These are phyloP conservation scores for Copidosoma aretas DNA, from an alignment of 2,888 invertebrate genomes.

Conservation along the genomic window DNA sequence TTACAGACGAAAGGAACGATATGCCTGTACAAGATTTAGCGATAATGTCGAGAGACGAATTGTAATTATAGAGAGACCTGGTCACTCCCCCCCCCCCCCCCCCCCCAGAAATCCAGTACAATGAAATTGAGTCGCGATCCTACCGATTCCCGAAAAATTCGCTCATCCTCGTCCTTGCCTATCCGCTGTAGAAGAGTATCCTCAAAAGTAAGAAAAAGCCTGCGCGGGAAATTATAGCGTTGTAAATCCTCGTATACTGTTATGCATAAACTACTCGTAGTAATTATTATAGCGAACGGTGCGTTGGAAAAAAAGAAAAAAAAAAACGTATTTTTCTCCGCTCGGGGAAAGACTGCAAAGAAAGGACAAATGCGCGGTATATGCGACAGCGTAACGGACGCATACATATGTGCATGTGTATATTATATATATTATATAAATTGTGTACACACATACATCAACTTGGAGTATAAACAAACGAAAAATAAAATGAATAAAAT, in stretches of 20 bases:
- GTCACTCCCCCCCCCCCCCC: conserved; percentile 14
- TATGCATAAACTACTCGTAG: conserved; percentile 63
- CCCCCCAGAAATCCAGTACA: no score
- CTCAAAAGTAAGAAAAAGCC: conserved; percentile 45
- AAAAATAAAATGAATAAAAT: conserved; percentile 6
- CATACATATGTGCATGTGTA: conserved; percentile 30
- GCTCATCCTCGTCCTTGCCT: conserved; percentile 21
- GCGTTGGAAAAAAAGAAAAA: no score
- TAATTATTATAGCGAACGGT: conserved; percentile 62
- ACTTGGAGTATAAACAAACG: conserved; percentile 34
- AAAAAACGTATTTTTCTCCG: no score
- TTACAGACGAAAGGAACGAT: conserved; percentile 3
- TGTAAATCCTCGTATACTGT: conserved; percentile 60
- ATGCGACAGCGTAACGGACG: conserved; percentile 30
- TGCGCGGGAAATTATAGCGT: conserved; percentile 56
- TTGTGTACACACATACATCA: conserved; percentile 6
- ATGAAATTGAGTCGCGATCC: no score
- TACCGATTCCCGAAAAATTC: conserved; percentile 24
- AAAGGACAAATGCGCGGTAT: conserved; percentile 34
- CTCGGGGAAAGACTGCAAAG: conserved; percentile 52
- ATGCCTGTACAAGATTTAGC: conserved; percentile 32
- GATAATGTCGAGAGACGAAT: conserved; percentile 17
- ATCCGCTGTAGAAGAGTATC: conserved; percentile 20
- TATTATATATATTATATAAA: background rate
- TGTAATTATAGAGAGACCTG: conserved; percentile 30